Base-by-base conservation (phyloP, 2,888 invertebrate genomes). In the Eubasilissa splendida region DNA sequence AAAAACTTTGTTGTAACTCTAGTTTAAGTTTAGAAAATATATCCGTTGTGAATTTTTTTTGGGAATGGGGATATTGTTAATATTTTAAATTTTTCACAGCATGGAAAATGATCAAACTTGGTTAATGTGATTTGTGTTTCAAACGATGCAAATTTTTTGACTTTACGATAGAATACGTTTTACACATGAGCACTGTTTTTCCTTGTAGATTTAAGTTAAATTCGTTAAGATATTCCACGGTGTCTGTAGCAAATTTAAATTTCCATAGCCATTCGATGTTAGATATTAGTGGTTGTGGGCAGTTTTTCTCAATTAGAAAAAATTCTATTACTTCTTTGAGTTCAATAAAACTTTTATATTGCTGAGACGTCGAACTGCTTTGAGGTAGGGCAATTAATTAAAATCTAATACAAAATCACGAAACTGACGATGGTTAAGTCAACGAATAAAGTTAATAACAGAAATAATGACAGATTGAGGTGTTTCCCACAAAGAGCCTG, bases 401-500 rank as follows among this genome's bases (percentile, higher is more conserved):
- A 22, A 22, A 22, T 85, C 84, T 85, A 83, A 83, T 84, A 85
- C 85, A 80, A 85, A 82, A 84, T 84, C 83, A 84, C 84, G 84
- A 85, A 85, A 85, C 84, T 85, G 84, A 81, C 84, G 84, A 79
- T 84, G 84, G 84, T 84, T 85, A 75, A 84, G 83, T 81, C 74
- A 82, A 83, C 42, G 58, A 59, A 86, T 85, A 83, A 85, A 85
- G 85, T 86, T 85, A 84, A 85, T 85, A 85, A 77, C 80, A 85
- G 85, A n/a, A n/a, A n/a, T n/a, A 85, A 83, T 80, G 85, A 85
- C 85, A 52, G 60, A 75, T 59, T 63, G 22, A 86, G 85, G 83
- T 82, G 85, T 86, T 86, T 86, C 84, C 85, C 85, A 84, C 85
- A 85, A 84, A 86, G 84, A 80, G 84, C 83, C 84, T 85, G 84